These are phyloP conservation scores for Gallinago nigripennis DNA, from an alignment of 2,797 vertebrate species.

Conservation along the genomic window DNA sequence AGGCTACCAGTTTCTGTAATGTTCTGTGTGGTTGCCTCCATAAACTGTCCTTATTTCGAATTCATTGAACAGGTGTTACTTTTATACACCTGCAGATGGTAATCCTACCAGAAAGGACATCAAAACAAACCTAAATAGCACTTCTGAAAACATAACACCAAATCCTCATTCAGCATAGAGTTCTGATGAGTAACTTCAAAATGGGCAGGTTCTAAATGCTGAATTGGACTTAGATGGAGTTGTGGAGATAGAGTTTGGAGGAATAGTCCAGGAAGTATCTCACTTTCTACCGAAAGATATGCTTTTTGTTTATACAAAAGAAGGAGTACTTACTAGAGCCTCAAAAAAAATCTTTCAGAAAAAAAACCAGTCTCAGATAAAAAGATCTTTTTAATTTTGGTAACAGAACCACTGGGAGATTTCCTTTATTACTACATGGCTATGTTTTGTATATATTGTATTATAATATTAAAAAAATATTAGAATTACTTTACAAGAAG, in stretches of 20 bases:
- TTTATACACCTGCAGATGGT: slow-evolving; percentile 41
- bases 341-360: not conserved
- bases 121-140: not conserved
- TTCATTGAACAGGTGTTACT: slow-evolving; percentile 25
- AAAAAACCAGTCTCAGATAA: not conserved
- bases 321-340: not conserved
- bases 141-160: not conserved
- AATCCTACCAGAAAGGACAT: slow-evolving; percentile 2
- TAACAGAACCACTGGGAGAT: not conserved
- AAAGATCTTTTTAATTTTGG: not conserved
- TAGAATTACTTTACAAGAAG: not conserved
- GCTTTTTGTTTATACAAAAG: not conserved
- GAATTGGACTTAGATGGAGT: not conserved
- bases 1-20: not conserved
- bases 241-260: not conserved
- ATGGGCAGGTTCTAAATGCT: not conserved
- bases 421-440: not conserved
- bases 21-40: not conserved
- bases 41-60: not conserved
- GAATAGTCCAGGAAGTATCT: not conserved
- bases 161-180: not conserved
- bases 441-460: not conserved
- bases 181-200: not conserved
- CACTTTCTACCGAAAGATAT: not conserved
- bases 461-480: not conserved